Percentiles rank a stretch among this genome's conserved stretches.
These are phyloP conservation scores for Drosophila borborema DNA, from an alignment of 2,888 invertebrate species.

Conservation along the genomic window DNA sequence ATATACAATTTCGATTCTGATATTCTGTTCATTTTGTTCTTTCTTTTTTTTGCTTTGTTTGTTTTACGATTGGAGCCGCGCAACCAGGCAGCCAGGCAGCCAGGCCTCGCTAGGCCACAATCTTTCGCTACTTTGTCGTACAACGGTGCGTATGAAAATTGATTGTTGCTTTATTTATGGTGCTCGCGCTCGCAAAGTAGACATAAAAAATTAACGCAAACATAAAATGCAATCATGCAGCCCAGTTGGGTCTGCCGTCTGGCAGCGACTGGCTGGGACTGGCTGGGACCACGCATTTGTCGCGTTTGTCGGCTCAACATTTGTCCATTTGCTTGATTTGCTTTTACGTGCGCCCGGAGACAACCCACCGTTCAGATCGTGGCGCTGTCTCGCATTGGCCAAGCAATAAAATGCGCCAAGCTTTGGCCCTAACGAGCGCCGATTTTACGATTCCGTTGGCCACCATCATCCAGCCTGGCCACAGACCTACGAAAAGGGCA, in stretches of 20 bases:
- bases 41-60: constrained; percentile 40
- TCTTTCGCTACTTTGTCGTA: constrained; percentile 66
- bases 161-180: constrained; percentile 79
- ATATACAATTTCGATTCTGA: constrained; percentile 75
- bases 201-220: constrained; percentile 79
- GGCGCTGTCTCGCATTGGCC: constrained; percentile 30
- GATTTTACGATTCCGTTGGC: constrained; percentile 67
- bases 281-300: neutral
- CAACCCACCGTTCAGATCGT: constrained; percentile 25
- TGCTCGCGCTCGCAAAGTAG: constrained; percentile 63
- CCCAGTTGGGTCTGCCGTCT: constrained; percentile 32
- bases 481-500: neutral
- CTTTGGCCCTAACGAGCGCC: constrained; percentile 74
- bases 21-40: constrained; percentile 38
- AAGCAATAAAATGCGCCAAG: constrained; percentile 75
- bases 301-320: constrained; percentile 29
- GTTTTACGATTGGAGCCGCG: constrained; percentile 57
- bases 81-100: neutral
- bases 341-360: constrained; percentile 74
- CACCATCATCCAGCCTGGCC: constrained; percentile 30
- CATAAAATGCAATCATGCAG: constrained; percentile 81
- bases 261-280: neutral
- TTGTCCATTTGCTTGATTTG: constrained; percentile 77
- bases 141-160: constrained; percentile 78
- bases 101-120: constrained; percentile 39